Conservation (phyloP, 2,888 invertebrate species). For the Acanthosepion pharaonis region DNA sequence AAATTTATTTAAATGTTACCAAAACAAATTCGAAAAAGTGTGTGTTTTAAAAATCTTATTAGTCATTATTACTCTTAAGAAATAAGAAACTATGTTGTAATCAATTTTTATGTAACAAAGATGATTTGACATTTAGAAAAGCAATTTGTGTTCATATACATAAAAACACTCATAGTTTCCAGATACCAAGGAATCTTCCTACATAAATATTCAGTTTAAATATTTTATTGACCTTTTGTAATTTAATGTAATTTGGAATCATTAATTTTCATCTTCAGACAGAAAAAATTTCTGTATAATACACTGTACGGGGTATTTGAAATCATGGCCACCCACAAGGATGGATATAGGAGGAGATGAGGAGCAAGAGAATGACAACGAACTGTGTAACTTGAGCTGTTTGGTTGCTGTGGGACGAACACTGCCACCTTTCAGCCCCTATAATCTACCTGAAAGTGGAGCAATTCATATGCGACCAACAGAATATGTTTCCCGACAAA, state of each 20-base stretch:
- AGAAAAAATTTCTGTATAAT: constrained; percentile 87
- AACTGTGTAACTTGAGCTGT: constrained; percentile 85
- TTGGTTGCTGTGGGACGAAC: constrained; percentile 90
- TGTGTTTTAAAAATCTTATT: background rate
- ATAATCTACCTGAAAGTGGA: constrained; percentile 73
- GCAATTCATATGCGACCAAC: constrained; percentile 69
- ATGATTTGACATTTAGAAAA: background rate
- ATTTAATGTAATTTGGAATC: too few relatives aligned
- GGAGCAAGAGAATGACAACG: constrained; percentile 79
- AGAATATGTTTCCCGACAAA: constrained; percentile 86
- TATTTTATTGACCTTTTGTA: background rate
- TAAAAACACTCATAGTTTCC: background rate
- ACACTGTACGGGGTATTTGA: constrained; percentile 93
- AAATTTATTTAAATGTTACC: background rate
- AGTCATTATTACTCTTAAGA: background rate
- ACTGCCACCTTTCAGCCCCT: constrained; percentile 78
- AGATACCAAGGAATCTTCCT: background rate
- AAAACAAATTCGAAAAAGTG: background rate
- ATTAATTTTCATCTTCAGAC: constrained; percentile 76
- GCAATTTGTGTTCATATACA: background rate
- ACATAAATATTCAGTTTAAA: background rate
- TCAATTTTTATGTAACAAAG: background rate
- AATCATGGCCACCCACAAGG: constrained; percentile 91
- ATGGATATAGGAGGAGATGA: constrained; percentile 80
- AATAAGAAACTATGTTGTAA: background rate